Evolutionary conservation across 2,888 invertebrate genomes (phyloP), one percentile per base, ranked within the genome.

Genomic region (Nemapogon koenigi): DNA sequence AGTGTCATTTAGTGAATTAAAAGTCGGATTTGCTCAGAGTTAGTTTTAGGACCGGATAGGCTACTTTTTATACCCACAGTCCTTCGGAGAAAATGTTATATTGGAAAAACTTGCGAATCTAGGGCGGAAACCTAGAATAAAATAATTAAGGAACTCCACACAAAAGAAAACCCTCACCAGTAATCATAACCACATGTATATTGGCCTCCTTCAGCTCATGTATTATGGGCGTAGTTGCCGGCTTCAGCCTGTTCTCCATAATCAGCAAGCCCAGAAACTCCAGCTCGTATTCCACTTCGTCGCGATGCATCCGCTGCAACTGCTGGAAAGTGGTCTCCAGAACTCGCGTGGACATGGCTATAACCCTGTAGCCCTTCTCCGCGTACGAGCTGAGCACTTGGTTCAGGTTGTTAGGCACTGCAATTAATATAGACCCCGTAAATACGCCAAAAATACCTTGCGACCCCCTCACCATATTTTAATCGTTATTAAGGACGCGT

Each of bases 131-230:
- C n/a, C n/a, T n/a, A n/a, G n/a, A n/a, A n/a, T n/a, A 18, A 26
- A 16, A 8, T 10, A 16, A 17, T 30, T 28, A 18, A 16, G 16
- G 33, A 22, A n/a, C 14, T n/a, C 19, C 27, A 15, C 17, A 26
- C 31, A 17, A 28, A 14, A 13, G 17, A 17, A 16, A 26, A 16
- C 4, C 40, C 48, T 49, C 51, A 89, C 90, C 97, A 22, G 98
- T 99, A 4, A 98, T 93, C 98, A 99, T 99, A n/a, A 97, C 86
- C 3, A 91, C 90, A 37, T 93, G 83, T 38, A 99, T 92, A 49
- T 89, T 84, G 0, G 99, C 98, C 7, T 88, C 82, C 46, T 87
- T 89, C 36, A 98, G 72, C 33, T 87, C 85, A 6, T 83, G 66
- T 37, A 98, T 91, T 35, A 94, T 89, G 2, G 88, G 87, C 0